Percentiles rank a stretch among this genome's conserved stretches.
These are phyloP conservation scores for Petaurus breviceps DNA, from an alignment of 2,113 vertebrate species.

Conservation along the genomic window DNA sequence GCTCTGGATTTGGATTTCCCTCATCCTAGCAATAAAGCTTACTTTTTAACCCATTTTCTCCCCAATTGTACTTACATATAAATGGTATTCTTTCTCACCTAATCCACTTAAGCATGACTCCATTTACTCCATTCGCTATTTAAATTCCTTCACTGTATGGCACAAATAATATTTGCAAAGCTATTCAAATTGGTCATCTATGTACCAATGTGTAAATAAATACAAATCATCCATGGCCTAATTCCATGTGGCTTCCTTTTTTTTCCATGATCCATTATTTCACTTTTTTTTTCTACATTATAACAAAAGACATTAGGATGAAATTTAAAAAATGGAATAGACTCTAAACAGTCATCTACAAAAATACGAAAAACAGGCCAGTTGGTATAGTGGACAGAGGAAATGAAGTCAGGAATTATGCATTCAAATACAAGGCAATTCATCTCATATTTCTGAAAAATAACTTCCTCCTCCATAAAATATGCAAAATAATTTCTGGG, in stretches of 20 bases:
- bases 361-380: neutral
- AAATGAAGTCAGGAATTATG: neutral
- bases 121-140: neutral
- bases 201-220: conserved; percentile 34
- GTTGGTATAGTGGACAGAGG: neutral
- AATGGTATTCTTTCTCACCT: conserved; percentile 22
- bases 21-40: conserved; percentile 52
- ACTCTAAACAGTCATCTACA: neutral
- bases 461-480: neutral
- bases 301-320: neutral
- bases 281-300: conserved; percentile 15
- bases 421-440: neutral
- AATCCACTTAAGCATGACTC: conserved; percentile 39
- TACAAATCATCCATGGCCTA: conserved; percentile 27
- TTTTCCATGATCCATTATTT: neutral
- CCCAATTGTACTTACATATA: conserved; percentile 30
- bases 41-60: conserved; percentile 47
- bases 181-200: neutral
- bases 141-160: conserved; percentile 18
- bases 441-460: neutral
- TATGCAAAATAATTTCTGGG: neutral
- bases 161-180: neutral
- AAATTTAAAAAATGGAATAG: neutral
- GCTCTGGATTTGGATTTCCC: conserved; percentile 43
- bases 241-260: neutral